Base-by-base conservation (phyloP, 1,140 invertebrate genomes). In the Plutomurus gul region DNA sequence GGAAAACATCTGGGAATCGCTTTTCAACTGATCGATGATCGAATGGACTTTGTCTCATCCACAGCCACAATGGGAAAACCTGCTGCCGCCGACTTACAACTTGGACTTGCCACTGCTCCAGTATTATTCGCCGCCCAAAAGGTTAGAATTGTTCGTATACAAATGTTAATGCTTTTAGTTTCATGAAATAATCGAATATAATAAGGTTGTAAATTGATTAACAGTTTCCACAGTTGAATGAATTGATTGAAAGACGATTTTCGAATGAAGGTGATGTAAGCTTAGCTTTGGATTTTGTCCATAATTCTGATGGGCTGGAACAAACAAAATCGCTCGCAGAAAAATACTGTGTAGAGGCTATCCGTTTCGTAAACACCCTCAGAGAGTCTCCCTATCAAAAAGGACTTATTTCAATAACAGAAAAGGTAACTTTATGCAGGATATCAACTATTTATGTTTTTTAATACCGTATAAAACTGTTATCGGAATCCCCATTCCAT, bases 1-100 rank as follows among this genome's bases (percentile, higher is more conserved):
- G 98, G 98, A 7, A 91, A 94, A 83, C 96, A 99, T 88, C 88
- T 99, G 70, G 98, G 98, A 39, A 91, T 99, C 83, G 95, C 96
- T 18, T 99, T 99, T 89, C 98, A 99, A 88, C 89, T 99, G 83
- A 94, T 99, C 36, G 98, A 99, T 87, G 98, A 99, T 88, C 87
- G 99, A 79, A 88, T 99, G 79, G 98, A 99, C 88, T 99, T 99
- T 88, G 94, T 97, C 36, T 96, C 97, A 0, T 95, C 94, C n/a
- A 92, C 96, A 43, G 91, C 92, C 77, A 91, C 93, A 70, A 93
- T 99, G 91, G 97, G 97, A 25, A 99, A 99, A 88, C 97, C 97
- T 47, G 77, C 79, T 6, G 95, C 94, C 1, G 94, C 95, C 5
- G 98, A 99, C 89, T 89, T 99, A 7, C 95, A 95, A 86, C 90